Evolutionary conservation across 2,888 invertebrate species (phyloP), one percentile per base, ranked within the genome.

Genomic region (Drosophila infuscata): DNA sequence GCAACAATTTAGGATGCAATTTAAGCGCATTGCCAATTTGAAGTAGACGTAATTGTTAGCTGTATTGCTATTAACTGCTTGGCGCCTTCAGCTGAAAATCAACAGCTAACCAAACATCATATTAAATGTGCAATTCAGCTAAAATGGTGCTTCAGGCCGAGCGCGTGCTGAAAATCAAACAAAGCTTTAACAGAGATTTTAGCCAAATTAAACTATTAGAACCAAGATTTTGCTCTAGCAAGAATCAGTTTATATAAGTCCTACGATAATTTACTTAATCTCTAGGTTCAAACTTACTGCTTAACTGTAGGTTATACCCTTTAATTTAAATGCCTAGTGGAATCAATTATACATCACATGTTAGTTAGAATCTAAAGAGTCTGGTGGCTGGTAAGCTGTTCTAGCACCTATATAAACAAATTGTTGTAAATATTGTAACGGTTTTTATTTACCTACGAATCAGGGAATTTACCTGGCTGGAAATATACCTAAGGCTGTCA

Each of bases 11-110:
- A 3, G 58, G 17, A 15, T 11, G 9, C 60, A 46, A 53, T 54
- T 67, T 17, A 6, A 60, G 25, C 46, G 58, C 56, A 53, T 35
- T 46, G n/a, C n/a, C 53, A 48, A 53, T 36, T 32, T 61, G n/a
- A 61, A 54, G 57, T 57, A 43, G 15, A 25, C 32, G 41, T 63
- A 73, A 74, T 69, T 65, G 53, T 41, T 64, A 66, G 63, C 62
- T 65, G 46, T 43, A 59, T 20, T 30, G 32, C 17, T 43, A 49
- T 69, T 59, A 65, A 65, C 51, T 51, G 49, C 17, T 51, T 70
- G 33, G 66, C 53, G 53, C 60, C 53, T 60, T 53, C 32, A 33
- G 56, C 54, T 49, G 69, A 35, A 46, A 58, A 66, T 66, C 59
- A 59, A 65, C 46, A 59, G 49, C 56, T 33, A 49, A 25, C 52